A percentile compares a stretch with the other conserved stretches of the same genome.
Evolutionary conservation across 2,113 vertebrate genomes (phyloP).

Genomic region (Thymallus thymallus): DNA sequence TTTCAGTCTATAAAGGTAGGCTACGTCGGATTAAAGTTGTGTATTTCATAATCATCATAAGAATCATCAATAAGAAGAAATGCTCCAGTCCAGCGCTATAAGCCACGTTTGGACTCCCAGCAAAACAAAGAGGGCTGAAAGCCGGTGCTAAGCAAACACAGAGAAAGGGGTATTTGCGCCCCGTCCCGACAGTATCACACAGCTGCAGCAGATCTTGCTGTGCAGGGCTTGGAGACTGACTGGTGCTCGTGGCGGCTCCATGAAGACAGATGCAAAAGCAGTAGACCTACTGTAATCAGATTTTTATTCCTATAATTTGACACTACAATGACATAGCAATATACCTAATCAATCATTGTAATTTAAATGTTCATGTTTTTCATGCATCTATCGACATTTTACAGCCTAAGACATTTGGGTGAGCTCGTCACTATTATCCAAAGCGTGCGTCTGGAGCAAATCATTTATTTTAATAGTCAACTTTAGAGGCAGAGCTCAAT

Average conservation of each 20-base stretch:
- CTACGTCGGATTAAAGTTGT: neutral
- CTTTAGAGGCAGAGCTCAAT: constrained; percentile 2
- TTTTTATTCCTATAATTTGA: neutral
- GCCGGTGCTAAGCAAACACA: constrained; percentile 27
- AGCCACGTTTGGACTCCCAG: constrained; percentile 6
- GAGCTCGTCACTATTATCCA: neutral
- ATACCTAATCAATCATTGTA: neutral
- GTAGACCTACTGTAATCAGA: neutral
- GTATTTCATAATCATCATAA: neutral
- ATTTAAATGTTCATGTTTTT: neutral
- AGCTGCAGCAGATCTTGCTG: constrained; percentile 46
- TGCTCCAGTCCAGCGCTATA: constrained; percentile 15
- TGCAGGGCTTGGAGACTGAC: constrained; percentile 1
- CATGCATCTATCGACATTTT: neutral
- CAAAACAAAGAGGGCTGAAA: constrained; percentile 23
- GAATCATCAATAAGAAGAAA: constrained; percentile 16
- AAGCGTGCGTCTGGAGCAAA: neutral
- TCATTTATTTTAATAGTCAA: constrained; percentile 3
- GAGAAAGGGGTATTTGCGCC: constrained; percentile 63
- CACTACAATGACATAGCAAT: neutral
- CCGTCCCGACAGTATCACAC: constrained; percentile 64
- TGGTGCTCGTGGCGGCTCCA: neutral
- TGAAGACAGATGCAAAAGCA: neutral
- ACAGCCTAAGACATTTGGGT: neutral
- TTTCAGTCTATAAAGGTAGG: too few relatives aligned